Conservation (phyloP, 2,797 vertebrate genomes). For the Lindbergichthys nudifrons region DNA sequence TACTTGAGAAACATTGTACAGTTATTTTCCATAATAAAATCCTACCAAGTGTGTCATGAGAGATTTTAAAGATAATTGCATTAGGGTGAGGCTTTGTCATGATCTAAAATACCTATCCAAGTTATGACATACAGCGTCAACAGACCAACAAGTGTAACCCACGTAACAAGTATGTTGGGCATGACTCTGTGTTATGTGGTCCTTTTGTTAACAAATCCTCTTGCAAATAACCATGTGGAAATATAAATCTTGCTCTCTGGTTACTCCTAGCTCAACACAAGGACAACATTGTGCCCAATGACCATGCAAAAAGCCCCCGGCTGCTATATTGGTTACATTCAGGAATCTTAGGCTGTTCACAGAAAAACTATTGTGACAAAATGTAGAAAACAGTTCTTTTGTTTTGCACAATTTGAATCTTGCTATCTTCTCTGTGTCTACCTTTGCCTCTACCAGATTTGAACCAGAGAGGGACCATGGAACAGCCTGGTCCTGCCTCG, state of each 20-base stretch:
- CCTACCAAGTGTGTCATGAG: neutral
- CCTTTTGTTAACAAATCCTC: constrained; percentile 8
- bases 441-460: constrained; percentile 59
- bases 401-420: constrained; percentile 4
- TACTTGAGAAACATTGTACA: neutral
- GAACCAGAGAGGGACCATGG: constrained; percentile 66
- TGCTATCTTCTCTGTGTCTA: constrained; percentile 8
- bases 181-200: constrained; percentile 27
- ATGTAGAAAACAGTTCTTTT: neutral
- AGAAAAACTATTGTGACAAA: neutral
- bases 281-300: neutral
- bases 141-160: neutral
- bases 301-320: neutral
- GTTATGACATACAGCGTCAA: constrained; percentile 5
- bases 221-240: neutral
- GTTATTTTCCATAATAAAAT: neutral
- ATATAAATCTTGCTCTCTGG: neutral
- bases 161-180: constrained; percentile 5
- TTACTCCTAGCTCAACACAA: constrained; percentile 7
- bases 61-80: neutral
- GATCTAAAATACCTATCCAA: constrained; percentile 27
- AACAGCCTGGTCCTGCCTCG: constrained; percentile 63
- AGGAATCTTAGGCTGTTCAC: neutral
- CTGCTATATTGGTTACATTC: neutral
- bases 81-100: neutral